Conservation (phyloP, 2,797 vertebrate species). For the Pempheris klunzingeri region DNA sequence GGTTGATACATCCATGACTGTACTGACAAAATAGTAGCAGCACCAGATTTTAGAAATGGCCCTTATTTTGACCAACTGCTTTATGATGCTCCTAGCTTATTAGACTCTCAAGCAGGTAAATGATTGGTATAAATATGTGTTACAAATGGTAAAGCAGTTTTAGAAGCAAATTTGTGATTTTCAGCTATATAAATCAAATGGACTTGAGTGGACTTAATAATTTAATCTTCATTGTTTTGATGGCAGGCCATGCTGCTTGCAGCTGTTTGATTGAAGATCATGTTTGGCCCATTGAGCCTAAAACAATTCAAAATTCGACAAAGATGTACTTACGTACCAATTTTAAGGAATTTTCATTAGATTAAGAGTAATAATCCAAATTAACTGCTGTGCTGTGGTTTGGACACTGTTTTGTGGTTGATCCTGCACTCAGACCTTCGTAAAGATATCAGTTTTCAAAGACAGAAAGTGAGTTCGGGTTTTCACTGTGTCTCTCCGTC, state of each 20-base stretch:
- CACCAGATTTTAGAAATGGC: not conserved
- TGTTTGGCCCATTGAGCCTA: not conserved
- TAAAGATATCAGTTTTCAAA: not conserved
- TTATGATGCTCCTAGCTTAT: not conserved
- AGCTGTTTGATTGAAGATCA: not conserved
- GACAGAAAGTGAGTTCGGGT: not conserved
- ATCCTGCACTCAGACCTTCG: not conserved
- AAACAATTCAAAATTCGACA: not conserved
- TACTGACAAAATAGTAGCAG: not conserved
- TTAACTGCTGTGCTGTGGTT: not conserved
- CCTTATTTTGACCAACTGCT: not conserved
- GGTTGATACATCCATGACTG: slow-evolving; percentile 65
- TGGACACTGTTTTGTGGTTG: not conserved
- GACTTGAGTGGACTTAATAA: not conserved
- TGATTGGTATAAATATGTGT: not conserved
- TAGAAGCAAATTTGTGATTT: not conserved
- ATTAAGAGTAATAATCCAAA: not conserved
- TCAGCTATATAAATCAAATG: not conserved
- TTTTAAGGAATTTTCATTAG: not conserved
- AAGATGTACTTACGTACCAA: not conserved
- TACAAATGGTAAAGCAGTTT: too few relatives aligned
- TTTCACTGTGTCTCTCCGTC: not conserved
- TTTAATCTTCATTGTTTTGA: not conserved
- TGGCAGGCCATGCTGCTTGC: not conserved
- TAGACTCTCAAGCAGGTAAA: not conserved